phyloP scores from a whole-genome alignment of 2,888 invertebrate species.

The Drosophila borborema region DNA sequence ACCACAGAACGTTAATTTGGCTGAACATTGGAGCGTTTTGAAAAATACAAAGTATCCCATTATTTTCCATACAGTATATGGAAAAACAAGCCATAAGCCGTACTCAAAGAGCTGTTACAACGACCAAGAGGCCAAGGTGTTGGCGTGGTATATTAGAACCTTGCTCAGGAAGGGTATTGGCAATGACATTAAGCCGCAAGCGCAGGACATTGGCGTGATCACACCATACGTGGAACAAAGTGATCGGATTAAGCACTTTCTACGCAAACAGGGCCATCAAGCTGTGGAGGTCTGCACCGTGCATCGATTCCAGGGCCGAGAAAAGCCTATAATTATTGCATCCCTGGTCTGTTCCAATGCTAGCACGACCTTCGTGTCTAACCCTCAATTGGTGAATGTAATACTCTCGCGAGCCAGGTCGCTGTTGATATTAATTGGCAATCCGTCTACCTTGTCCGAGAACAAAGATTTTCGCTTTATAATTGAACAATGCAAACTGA shows the following conservation, averaged over 20 bases:
- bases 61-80: conserved; percentile 86
- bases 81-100: not conserved
- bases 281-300: conserved; percentile 91
- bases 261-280: conserved; percentile 25
- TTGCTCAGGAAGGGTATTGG: conserved; percentile 6
- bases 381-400: conserved; percentile 87
- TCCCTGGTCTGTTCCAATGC: conserved; percentile 88
- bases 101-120: conserved; percentile 4
- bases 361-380: conserved; percentile 65
- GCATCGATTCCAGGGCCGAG: conserved; percentile 94
- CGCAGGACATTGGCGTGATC: conserved; percentile 87
- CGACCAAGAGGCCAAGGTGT: conserved; percentile 4
- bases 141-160: conserved; percentile 3
- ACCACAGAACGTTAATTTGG: conserved; percentile 48
- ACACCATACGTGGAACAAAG: conserved; percentile 86
- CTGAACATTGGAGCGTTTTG: conserved; percentile 83
- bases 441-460: conserved; percentile 78
- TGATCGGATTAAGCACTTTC: conserved; percentile 64
- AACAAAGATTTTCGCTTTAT: conserved; percentile 60
- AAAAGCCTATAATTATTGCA: conserved; percentile 91
- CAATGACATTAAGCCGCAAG: conserved; percentile 10
- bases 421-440: conserved; percentile 86
- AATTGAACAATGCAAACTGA: not conserved
- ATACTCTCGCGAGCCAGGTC: conserved; percentile 87
- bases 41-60: conserved; percentile 86